phyloP scores from a whole-genome alignment of 2,797 vertebrate genomes.

The Phoxinus dragarum region DNA sequence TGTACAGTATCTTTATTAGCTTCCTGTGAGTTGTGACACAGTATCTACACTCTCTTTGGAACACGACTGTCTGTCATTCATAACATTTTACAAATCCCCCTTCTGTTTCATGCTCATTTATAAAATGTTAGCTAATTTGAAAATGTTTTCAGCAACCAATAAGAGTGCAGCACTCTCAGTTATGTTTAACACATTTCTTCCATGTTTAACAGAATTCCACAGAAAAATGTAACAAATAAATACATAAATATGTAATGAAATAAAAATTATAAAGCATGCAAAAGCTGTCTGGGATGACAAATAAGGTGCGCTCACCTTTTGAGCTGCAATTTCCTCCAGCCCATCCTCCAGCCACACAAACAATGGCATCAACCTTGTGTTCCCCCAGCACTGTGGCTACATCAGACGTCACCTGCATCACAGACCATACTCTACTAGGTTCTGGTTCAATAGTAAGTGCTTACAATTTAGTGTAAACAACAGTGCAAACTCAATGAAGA shows the following conservation, averaged over 20 bases:
- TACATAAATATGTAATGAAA: not conserved
- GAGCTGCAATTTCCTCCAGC: conserved; percentile 93
- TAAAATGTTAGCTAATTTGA: not conserved
- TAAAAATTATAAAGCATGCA: not conserved
- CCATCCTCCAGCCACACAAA: conserved; percentile 98
- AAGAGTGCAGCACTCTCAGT: not conserved
- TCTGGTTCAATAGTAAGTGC: not conserved
- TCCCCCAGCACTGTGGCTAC: conserved; percentile 87
- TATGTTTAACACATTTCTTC: not conserved
- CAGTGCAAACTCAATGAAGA: not conserved
- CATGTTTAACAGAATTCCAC: not conserved
- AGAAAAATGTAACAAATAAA: not conserved
- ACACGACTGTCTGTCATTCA: not conserved
- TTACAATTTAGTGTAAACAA: not conserved
- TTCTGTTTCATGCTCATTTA: not conserved
- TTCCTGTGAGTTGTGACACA: not conserved
- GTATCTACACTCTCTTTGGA: not conserved
- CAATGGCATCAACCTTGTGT: conserved; percentile 92
- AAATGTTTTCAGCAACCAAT: not conserved
- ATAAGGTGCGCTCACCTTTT: conserved; percentile 81
- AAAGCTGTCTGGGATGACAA: conserved; percentile 24
- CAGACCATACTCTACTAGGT: not conserved
- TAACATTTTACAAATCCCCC: not conserved
- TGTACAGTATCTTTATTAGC: not conserved
- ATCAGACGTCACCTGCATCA: conserved; percentile 87